A percentile compares a stretch with the other conserved stretches of the same genome.
Conservation (phyloP, 2,113 vertebrate genomes). For the Herpailurus yagouaroundi region DNA sequence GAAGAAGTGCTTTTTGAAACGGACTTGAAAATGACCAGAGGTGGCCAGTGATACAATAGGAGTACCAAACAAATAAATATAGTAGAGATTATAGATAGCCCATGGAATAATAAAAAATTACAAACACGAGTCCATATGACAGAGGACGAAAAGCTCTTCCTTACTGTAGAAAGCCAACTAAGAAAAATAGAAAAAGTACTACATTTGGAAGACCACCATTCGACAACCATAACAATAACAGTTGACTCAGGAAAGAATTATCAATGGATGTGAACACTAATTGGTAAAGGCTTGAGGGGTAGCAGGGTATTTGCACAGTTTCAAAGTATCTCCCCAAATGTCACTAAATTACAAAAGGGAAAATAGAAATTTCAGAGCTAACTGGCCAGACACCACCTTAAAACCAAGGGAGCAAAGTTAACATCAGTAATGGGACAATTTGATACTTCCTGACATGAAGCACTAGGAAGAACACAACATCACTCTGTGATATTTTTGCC, state of each 20-base stretch:
- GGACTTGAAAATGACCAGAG: not conserved
- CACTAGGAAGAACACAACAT: not conserved
- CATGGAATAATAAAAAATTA: not conserved
- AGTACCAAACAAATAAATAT: not conserved
- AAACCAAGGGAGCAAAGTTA: not conserved
- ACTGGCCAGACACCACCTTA: not conserved
- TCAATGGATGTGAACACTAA: not conserved
- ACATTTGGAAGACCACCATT: conserved; percentile 16
- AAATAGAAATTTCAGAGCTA: not conserved
- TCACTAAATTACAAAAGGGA: not conserved
- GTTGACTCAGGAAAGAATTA: not conserved
- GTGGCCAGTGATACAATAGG: not conserved
- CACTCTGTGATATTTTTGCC: not conserved
- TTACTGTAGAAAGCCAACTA: not conserved
- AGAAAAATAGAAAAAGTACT: not conserved
- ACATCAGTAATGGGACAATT: not conserved
- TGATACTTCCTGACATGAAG: not conserved
- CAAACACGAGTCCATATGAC: not conserved
- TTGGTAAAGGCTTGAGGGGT: not conserved
- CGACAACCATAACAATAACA: not conserved
- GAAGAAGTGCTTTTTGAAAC: not conserved
- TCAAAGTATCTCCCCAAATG: not conserved
- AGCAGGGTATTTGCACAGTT: not conserved
- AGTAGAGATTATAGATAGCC: not conserved
- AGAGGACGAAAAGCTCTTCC: not conserved